Conservation (phyloP, 1,140 invertebrate species). For the Pseudomyrmex sp. region DNA sequence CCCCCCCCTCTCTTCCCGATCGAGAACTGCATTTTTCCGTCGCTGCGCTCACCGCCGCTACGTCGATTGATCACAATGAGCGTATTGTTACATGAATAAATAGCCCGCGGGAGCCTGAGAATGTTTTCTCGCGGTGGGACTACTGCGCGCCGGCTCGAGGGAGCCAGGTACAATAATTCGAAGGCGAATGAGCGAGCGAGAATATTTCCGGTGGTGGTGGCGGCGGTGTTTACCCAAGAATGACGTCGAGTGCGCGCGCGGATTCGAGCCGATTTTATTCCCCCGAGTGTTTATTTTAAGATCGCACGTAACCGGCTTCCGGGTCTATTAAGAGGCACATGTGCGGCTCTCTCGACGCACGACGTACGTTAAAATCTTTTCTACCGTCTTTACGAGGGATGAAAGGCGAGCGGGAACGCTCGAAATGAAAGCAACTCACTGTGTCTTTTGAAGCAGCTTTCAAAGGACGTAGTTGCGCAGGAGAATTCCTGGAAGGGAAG, state of each 20-base stretch:
- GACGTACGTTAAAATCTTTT: constrained; percentile 31
- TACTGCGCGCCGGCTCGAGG: constrained; percentile 9
- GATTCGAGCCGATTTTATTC: constrained; percentile 60
- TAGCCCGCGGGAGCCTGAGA: constrained; percentile 46
- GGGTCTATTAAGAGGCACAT: constrained; percentile 50
- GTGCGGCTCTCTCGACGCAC: neutral
- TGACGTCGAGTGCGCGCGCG: constrained; percentile 63
- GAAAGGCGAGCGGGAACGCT: constrained; percentile 39
- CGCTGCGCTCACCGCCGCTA: constrained; percentile 3
- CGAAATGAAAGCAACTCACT: constrained; percentile 59
- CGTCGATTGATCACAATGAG: constrained; percentile 57
- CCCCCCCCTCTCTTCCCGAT: neutral
- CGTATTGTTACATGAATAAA: constrained; percentile 57
- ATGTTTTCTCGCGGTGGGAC: constrained; percentile 45
- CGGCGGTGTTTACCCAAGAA: constrained; percentile 65
- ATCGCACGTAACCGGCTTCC: constrained; percentile 44
- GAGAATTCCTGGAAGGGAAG: constrained; percentile 34
- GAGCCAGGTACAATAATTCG: constrained; percentile 40
- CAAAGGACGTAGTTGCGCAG: neutral
- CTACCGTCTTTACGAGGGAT: constrained; percentile 32
- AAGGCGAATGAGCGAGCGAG: constrained; percentile 16
- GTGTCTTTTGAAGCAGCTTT: constrained; percentile 31
- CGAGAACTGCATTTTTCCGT: constrained; percentile 14
- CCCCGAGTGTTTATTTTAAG: constrained; percentile 56
- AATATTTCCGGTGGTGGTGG: constrained; percentile 64